Evolutionary conservation across 1,140 invertebrate species (phyloP), one percentile per base, ranked within the genome.

Genomic region (Plodia interpunctella): DNA sequence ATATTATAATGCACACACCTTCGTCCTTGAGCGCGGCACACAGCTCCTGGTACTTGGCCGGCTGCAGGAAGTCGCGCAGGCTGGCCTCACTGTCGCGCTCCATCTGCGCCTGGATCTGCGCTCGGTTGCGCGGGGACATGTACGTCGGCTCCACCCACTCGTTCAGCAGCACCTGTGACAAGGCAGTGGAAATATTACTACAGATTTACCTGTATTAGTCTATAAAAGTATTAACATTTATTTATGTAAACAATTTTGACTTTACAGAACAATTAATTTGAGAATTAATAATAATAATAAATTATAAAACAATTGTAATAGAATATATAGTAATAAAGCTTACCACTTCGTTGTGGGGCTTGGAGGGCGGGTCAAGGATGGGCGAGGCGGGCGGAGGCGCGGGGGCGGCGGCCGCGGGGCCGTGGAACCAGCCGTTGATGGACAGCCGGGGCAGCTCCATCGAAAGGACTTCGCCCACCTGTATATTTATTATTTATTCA

Each of bases 391-490:
- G 58, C 19, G 15, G 70, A 61, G 49, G 64, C 68, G 0, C 17
- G 19, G 44, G 2, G 10, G 17, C 54, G 21, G 55, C 11, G 15
- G 73, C 63, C 51, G 68, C 70, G 0, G 88, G 91, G 1, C 93
- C 93, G 77, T 95, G 94, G 76, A 95, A 95, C 94, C 94, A 95
- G 35, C 94, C 94, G 69, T 95, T 95, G 52, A 95, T 94, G 15
- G 93, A 93, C 61, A 94, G 90, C 49, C 94, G 91, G 35, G 90
- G 92, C 68, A 92, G 91, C 63, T 93, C 91, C 59, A 91, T 79
- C 5, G 91, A 91, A 5, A 90, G 81, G 28, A 95, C 91, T 86
- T 95, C 94, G 9, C 91, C 90, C 25, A 95, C 94, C 90, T 93
- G 83, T 32, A 49, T 38, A 9, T 11, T 38, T 38, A 11, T 38